These are phyloP conservation scores for Antrozous pallidus DNA, from an alignment of 2,797 vertebrate species.

Conservation along the genomic window DNA sequence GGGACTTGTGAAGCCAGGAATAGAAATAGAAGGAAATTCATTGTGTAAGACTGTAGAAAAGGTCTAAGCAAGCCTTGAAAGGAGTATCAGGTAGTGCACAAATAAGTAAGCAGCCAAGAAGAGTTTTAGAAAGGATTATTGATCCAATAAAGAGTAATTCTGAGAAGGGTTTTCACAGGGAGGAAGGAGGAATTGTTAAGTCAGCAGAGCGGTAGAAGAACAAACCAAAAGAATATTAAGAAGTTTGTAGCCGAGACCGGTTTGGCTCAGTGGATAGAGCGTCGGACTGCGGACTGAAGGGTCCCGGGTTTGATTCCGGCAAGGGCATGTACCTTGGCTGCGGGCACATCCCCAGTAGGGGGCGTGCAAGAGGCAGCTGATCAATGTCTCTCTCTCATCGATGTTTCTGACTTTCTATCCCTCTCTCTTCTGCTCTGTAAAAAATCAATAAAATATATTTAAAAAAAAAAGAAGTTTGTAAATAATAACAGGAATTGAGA, in stretches of 20 bases:
- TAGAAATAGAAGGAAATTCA: not conserved
- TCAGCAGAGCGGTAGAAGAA: not conserved
- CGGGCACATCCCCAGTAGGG: too few species aligned
- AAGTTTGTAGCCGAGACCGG: too few species aligned
- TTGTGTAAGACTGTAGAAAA: not conserved
- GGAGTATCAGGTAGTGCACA: not conserved
- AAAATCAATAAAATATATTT: too few species aligned
- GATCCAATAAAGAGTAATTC: not conserved
- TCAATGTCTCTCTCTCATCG: too few species aligned
- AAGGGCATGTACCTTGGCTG: too few species aligned
- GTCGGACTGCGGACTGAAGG: too few species aligned
- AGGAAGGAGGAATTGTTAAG: not conserved
- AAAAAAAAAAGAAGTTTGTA: not conserved
- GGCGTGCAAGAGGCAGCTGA: too few species aligned
- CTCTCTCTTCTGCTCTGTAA: too few species aligned
- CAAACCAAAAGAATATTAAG: not conserved
- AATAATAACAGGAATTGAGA: not conserved
- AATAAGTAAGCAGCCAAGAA: not conserved
- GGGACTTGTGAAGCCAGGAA: not conserved
- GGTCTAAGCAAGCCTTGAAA: not conserved
- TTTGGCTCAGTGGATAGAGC: too few species aligned
- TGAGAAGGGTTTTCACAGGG: not conserved
- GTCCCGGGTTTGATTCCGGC: too few species aligned
- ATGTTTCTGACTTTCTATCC: too few species aligned
- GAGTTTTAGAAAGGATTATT: not conserved